phyloP scores from a whole-genome alignment of 2,888 invertebrate species.

The Glyphotaelius pellucidus region DNA sequence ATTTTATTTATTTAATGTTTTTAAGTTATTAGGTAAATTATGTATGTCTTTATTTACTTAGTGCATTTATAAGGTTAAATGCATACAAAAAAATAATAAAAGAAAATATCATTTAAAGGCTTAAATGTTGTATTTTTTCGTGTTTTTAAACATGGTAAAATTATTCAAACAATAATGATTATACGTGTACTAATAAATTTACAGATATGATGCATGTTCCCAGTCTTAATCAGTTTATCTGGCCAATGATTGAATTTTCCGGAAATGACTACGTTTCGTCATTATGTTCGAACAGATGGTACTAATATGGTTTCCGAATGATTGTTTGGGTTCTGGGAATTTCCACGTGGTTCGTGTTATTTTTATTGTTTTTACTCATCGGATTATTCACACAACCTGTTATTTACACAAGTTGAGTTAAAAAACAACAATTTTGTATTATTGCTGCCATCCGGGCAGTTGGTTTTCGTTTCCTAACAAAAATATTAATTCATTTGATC shows the following conservation, averaged over 20 bases:
- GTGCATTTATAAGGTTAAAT: too few relatives aligned
- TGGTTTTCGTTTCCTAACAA: background rate
- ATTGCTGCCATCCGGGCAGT: background rate
- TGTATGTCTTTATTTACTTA: too few relatives aligned
- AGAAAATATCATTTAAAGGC: too few relatives aligned
- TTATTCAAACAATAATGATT: background rate
- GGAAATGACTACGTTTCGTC: background rate
- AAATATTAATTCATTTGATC: background rate
- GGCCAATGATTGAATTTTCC: background rate
- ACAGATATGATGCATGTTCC: background rate
- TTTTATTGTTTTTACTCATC: background rate
- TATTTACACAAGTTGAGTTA: background rate
- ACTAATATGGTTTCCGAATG: background rate
- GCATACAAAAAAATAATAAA: too few relatives aligned
- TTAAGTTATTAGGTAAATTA: too few relatives aligned
- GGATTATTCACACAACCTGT: background rate
- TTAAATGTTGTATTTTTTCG: background rate
- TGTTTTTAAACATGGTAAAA: background rate
- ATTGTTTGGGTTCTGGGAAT: background rate
- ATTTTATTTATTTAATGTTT: too few relatives aligned
- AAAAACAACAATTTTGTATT: background rate
- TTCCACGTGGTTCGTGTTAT: background rate
- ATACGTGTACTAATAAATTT: background rate
- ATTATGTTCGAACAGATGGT: background rate
- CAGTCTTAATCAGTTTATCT: background rate